These are phyloP conservation scores for Pseudeuparius sepicola DNA, from an alignment of 2,888 invertebrate species.

Conservation along the genomic window DNA sequence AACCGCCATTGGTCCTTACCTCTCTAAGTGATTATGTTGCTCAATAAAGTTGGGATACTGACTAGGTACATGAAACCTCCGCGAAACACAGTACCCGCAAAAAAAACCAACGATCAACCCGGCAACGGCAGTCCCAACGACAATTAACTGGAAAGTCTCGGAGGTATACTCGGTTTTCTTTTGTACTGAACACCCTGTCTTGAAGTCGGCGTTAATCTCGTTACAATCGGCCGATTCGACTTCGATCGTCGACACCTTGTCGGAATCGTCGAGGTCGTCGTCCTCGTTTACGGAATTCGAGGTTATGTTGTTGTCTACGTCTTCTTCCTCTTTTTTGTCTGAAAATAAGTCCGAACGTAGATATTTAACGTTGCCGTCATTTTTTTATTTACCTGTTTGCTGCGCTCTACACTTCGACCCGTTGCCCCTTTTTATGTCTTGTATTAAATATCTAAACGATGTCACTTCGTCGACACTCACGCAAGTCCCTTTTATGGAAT, in stretches of 20 bases:
- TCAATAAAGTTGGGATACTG: constrained; percentile 66
- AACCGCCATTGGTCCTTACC: constrained; percentile 46
- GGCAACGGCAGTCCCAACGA: constrained; percentile 63
- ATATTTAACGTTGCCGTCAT: too few species aligned
- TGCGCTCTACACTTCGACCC: constrained; percentile 42
- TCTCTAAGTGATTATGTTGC: constrained; percentile 68
- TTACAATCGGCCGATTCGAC: constrained; percentile 31
- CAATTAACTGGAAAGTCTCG: constrained; percentile 69
- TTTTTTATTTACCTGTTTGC: constrained; percentile 24
- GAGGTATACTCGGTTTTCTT: constrained; percentile 65
- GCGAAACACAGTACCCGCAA: constrained; percentile 73
- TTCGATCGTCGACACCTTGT: constrained; percentile 29
- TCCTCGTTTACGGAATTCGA: constrained; percentile 22
- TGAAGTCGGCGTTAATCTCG: constrained; percentile 28
- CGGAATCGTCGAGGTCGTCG: constrained; percentile 22
- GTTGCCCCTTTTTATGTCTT: constrained; percentile 63
- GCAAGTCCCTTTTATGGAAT: constrained; percentile 50
- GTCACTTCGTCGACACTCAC: constrained; percentile 42
- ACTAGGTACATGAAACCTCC: constrained; percentile 59
- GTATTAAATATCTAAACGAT: constrained; percentile 43
- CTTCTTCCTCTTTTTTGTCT: constrained; percentile 28
- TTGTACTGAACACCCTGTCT: constrained; percentile 34
- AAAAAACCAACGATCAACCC: constrained; percentile 76
- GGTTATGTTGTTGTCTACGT: constrained; percentile 32
- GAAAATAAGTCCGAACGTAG: too few species aligned